Base-by-base conservation (phyloP, 2,888 invertebrate genomes). In the Cerastis rubricosa region DNA sequence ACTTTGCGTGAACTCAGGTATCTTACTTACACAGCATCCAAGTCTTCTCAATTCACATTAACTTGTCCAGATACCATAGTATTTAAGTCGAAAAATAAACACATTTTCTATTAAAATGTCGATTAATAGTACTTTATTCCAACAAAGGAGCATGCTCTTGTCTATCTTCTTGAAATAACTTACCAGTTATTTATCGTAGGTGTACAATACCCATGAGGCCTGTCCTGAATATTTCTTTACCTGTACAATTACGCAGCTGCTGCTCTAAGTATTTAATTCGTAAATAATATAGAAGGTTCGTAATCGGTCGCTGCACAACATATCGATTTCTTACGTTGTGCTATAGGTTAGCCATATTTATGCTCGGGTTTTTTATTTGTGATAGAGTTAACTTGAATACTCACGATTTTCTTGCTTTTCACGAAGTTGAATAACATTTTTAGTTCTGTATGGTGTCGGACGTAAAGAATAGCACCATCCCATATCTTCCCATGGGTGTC, bases 221-320 rank as follows among this genome's bases (percentile, higher is more conserved):
- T 63, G 25, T 29, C 54, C 40, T 47, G 63, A 64, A 64, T 35
- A 35, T 78, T 61, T 76, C 3, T 66, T 51, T 61, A 5, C 29
- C 17, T n/a, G 17, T 35, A 40, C 1, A 17, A 64, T 8, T 25
- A 40, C 35, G 25, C 35, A 40, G 25, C 11, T 47, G 47, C 35
- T 35, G 40, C 25, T 22, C 7, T 22, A n/a, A 12, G 8, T 49
- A 51, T 19, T 5, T 57, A 43, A 19, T 11, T 49, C 8, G 29
- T 54, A 29, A 54, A 64, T 57, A 80, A 73, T 73, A 47, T 12
- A 74, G 12, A n/a, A 40, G 43, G 14, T 43, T n/a, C 2, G 3
- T 74, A 35, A 64, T n/a, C 29, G 29, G 11, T 64, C 7, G 6
- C 64, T 83, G 83, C 78, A n/a, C n/a, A 63, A 47, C 63, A 66